Percentiles rank a stretch among this genome's conserved stretches.
Conservation (phyloP, 2,797 vertebrate genomes). For the Falco peregrinus region DNA sequence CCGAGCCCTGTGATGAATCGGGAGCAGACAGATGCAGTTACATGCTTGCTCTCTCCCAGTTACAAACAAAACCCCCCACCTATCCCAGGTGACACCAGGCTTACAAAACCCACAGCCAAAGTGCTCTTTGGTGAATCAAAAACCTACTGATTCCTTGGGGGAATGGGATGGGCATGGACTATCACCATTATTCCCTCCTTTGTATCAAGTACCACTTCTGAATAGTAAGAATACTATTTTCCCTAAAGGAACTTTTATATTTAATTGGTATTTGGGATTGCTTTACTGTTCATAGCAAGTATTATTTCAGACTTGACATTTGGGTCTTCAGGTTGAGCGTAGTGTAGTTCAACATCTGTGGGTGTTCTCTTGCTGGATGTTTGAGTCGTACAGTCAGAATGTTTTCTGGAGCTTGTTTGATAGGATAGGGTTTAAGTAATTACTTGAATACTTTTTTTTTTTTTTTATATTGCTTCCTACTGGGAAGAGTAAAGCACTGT, state of each 20-base stretch:
- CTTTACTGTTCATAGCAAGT: not conserved
- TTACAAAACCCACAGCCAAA: not conserved
- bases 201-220: not conserved
- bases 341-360: not conserved
- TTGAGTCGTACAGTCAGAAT: not conserved
- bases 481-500: not conserved
- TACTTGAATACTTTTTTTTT: not conserved
- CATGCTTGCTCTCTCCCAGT: not conserved
- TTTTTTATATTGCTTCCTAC: not conserved
- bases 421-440: not conserved
- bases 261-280: not conserved
- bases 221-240: not conserved
- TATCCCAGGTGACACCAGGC: not conserved
- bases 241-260: not conserved
- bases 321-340: not conserved
- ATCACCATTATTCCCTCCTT: not conserved
- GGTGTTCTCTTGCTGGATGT: not conserved
- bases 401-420: not conserved
- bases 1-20: not conserved
- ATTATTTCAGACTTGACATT: not conserved
- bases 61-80: rapidly evolving
- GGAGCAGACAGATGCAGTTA: not conserved
- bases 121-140: not conserved
- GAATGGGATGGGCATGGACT: rapidly evolving
- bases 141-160: not conserved